Evolutionary conservation across 2,797 vertebrate genomes (phyloP), one percentile per base, ranked within the genome.

Genomic region (Urophycis tenuis): DNA sequence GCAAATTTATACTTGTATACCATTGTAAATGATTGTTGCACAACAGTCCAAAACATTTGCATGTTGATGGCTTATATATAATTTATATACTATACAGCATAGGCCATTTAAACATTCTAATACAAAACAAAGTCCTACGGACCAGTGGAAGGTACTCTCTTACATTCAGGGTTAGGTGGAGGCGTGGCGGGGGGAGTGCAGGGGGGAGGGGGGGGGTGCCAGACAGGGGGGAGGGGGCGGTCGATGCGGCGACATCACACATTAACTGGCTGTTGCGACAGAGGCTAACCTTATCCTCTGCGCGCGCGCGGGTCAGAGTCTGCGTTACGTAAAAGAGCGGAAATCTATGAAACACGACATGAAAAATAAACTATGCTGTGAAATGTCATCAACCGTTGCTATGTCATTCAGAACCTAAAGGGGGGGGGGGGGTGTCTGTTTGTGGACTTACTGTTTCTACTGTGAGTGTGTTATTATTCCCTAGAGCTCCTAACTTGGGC

Each of bases 31-130:
- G n/a, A 25, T 60, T 60, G 53, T 60, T 25, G 53, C 19, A 39
- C 36, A 72, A 81, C 34, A 85, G 81, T 76, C 81, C 75, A 82
- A 82, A 88, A 89, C 79, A 67, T 75, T 85, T 90, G 90, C 88
- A 87, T 89, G 89, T 87, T 83, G 88, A 92, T 92, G 93, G 91
- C 91, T 93, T 91, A 79, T 91, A 85, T 84, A 84, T 88, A 84
- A 88, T 84, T 73, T 85, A 86, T 86, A 87, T 77, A 85, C 81
- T 86, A 87, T 88, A 90, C 88, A 89, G 84, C 81, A 84, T 81
- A 89, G 77, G 86, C 85, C 86, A 87, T 6, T 84, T 82, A 71
- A 85, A 85, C 80, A 83, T 87, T 90, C 84, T 89, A 88, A 85
- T 90, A 90, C 79, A 90, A 92, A 91, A 88, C 81, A 60, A 60